Base-by-base conservation (phyloP, 2,888 invertebrate species). In the Dasypogon diadema region DNA sequence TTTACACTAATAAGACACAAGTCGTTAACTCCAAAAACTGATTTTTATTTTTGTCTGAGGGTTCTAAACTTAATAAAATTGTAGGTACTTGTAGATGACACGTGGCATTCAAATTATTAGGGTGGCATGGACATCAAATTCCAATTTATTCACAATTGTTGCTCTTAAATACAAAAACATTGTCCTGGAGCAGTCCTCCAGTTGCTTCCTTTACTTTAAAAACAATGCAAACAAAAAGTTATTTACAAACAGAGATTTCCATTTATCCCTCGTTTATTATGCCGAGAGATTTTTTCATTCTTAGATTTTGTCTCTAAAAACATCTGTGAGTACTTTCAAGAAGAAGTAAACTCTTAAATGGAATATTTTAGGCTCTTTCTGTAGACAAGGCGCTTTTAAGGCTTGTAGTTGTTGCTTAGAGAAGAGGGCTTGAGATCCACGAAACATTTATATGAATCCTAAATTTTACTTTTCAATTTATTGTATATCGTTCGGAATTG, bases 71-170 rank as follows among this genome's bases (percentile, higher is more conserved):
- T n/a, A n/a, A n/a, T n/a, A n/a, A n/a, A n/a, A n/a, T n/a, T n/a
- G n/a, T n/a, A n/a, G n/a, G n/a, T n/a, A n/a, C n/a, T n/a, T n/a
- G 30, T 8, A 30, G 3, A 30, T 30, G 30, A 30, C 3, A 30
- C 30, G 8, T 5, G 30, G 30, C 8, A 8, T 8, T 30, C 30
- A 30, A 30, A 30, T 30, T 5, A 30, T 30, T 30, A 5, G 30
- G 30, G 30, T 3, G 30, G 30, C 8, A 8, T 30, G 30, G 30
- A 58, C 58, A 30, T 26, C 26, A 24, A 26, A 58, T 58, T 58
- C 30, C 26, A 30, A 58, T 58, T 58, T 58, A 58, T 30, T 58
- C 58, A 58, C 58, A 58, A 58, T 58, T 58, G 58, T 58, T 58
- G 58, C 58, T 26, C 30, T 58, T 58, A 30, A 58, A 30, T 30